Conservation (phyloP, 2,888 invertebrate species). For the Neocrepidodera transversa region DNA sequence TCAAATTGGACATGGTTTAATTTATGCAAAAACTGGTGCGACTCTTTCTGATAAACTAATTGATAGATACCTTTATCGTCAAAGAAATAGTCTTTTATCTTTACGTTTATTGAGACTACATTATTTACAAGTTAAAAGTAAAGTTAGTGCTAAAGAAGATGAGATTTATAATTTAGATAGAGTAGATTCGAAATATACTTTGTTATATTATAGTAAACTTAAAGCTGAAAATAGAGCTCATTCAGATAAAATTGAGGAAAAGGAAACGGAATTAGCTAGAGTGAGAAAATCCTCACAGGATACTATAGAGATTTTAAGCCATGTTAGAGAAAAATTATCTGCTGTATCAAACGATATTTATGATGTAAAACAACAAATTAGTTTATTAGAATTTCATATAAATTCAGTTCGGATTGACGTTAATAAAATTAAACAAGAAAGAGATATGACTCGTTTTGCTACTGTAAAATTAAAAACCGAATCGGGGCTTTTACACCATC, state of each 20-base stretch:
- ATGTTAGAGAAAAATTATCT: conserved; percentile 64
- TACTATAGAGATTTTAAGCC: conserved; percentile 63
- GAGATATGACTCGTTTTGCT: conserved; percentile 59
- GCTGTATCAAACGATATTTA: conserved; percentile 53
- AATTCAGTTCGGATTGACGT: conserved; percentile 37
- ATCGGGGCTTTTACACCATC: conserved; percentile 63
- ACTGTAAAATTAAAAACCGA: conserved; percentile 58
- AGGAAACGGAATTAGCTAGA: conserved; percentile 63
- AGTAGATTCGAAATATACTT: conserved; percentile 42
- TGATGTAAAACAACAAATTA: conserved; percentile 37
- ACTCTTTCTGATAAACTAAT: conserved; percentile 44
- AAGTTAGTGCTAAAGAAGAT: conserved; percentile 51
- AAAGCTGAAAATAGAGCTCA: conserved; percentile 64
- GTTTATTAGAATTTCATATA: neutral
- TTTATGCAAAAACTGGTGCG: conserved; percentile 55
- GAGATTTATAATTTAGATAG: conserved; percentile 57
- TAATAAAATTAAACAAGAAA: conserved; percentile 54
- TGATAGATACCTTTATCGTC: conserved; percentile 49
- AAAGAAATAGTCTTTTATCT: conserved; percentile 47
- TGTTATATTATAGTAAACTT: conserved; percentile 64
- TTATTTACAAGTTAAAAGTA: conserved; percentile 53
- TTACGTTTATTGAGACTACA: conserved; percentile 50
- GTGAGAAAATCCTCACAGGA: conserved; percentile 62
- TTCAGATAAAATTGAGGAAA: conserved; percentile 65
- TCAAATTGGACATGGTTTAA: conserved; percentile 53